Conservation (phyloP, 2,888 invertebrate species). For the Acheta domesticus region DNA sequence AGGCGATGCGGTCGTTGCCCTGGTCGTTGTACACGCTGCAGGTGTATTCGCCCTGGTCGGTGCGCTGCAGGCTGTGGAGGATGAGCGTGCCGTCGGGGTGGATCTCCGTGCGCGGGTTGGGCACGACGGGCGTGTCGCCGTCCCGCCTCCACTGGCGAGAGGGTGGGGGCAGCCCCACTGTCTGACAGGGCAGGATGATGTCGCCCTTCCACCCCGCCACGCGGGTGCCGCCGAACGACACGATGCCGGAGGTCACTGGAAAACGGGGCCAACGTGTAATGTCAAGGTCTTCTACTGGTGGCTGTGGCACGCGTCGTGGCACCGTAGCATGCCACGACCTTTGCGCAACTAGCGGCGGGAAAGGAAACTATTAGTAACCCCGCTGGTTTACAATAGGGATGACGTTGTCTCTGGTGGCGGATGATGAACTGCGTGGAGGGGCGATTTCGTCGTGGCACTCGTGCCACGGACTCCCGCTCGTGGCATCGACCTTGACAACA, state of each 20-base stretch:
- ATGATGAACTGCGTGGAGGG: no score
- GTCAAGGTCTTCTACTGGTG: no score
- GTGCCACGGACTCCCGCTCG: no score
- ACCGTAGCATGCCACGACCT: no score
- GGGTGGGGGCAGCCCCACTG: slow-evolving; percentile 41
- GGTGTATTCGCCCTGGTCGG: slow-evolving; percentile 42
- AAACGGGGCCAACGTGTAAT: no score
- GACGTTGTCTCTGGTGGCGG: no score
- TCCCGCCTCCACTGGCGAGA: slow-evolving; percentile 33
- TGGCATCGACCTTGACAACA: no score
- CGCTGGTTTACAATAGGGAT: no score
- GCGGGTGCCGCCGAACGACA: slow-evolving; percentile 42
- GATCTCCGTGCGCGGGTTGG: slow-evolving; percentile 4
- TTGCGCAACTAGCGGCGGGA: no score
- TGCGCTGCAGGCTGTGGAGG: slow-evolving; percentile 38
- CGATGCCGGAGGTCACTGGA: slow-evolving; percentile 41
- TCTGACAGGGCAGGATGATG: slow-evolving; percentile 40
- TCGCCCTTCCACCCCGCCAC: slow-evolving; percentile 41
- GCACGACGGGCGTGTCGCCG: slow-evolving; percentile 26
- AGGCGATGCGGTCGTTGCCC: slow-evolving; percentile 39
- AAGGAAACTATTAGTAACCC: no score
- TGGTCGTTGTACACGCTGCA: slow-evolving; percentile 39
- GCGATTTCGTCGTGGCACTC: no score
- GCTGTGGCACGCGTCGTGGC: no score
- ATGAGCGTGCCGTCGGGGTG: slow-evolving; percentile 40